Base-by-base conservation (phyloP, 1,140 invertebrate species). In the Melipona quadrifasciata region DNA sequence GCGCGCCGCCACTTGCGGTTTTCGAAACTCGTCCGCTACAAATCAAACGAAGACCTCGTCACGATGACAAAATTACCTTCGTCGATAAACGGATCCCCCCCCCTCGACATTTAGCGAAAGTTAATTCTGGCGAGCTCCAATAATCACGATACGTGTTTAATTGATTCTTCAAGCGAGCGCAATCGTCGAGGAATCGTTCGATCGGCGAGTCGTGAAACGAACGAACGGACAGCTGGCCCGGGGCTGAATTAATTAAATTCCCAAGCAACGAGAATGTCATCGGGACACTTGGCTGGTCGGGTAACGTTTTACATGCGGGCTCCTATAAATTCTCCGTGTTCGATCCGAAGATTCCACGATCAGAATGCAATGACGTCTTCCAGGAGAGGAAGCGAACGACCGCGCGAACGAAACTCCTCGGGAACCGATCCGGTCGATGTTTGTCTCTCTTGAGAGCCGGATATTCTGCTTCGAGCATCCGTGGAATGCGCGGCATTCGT, bases 321-420 rank as follows among this genome's bases (percentile, higher is more conserved):
- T 19, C 21, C 58, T 58, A 51, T 82, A 74, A 73, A 82, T 82
- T 76, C 24, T 19, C 65, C 17, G 17, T 77, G 81, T 68, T 55
- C 74, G 58, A 51, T 73, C 47, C 53, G 55, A 77, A 84, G 65
- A 87, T 87, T 88, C 53, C 87, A 78, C 34, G 70, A 55, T 47
- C 31, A 72, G 82, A 81, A 82, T 88, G 67, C 72, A 78, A 85
- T 84, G 85, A 87, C 80, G 61, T 82, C 86, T 82, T 87, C 58
- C 39, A 47, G 39, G 39, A 68, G 16, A 55, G 65, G 79, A 81
- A 83, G 80, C 57, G 53, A 85, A 89, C 79, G 68, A 78, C 64
- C 39, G 53, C 34, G 57, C 16, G 64, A 77, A 90, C 86, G 55
- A 64, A 80, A 47, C 61, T 31, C 6, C 55, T 51, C 68, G 55